Evolutionary conservation across 2,797 vertebrate genomes (phyloP).

Genomic region (Squalus acanthias): DNA sequence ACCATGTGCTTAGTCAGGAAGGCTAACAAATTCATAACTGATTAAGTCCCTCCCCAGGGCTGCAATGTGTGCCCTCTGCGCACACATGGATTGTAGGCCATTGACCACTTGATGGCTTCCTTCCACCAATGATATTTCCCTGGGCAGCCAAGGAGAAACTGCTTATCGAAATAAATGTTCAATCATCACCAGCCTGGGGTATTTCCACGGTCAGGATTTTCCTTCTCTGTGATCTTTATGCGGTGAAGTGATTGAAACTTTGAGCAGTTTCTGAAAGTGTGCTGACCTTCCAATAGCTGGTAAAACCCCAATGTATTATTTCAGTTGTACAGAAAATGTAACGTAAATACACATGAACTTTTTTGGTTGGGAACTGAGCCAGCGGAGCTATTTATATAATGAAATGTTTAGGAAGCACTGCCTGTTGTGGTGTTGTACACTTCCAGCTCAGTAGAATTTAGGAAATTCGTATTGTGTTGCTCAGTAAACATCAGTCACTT

Average conservation of each 20-base stretch:
- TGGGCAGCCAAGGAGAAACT: neutral
- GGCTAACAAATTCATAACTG: neutral
- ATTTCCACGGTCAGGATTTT: neutral
- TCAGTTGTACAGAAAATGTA: neutral
- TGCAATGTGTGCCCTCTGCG: neutral
- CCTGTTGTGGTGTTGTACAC: neutral
- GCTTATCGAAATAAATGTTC: neutral
- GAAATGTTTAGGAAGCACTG: neutral
- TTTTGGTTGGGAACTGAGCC: neutral
- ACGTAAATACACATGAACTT: neutral
- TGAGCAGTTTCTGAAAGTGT: neutral
- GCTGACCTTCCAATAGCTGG: neutral
- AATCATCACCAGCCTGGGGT: neutral
- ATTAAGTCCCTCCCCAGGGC: neutral
- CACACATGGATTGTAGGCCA: too few species aligned
- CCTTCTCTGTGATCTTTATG: neutral
- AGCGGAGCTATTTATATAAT: neutral
- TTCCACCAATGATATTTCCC: neutral
- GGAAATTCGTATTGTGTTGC: neutral
- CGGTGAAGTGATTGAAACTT: neutral
- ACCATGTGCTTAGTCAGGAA: neutral
- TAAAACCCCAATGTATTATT: neutral
- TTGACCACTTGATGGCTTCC: neutral
- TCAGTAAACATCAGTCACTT: neutral
- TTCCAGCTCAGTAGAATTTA: neutral